A percentile compares a stretch with the other conserved stretches of the same genome.
Evolutionary conservation across 2,888 invertebrate genomes (phyloP).

Genomic region (Cantharis flavilabris): DNA sequence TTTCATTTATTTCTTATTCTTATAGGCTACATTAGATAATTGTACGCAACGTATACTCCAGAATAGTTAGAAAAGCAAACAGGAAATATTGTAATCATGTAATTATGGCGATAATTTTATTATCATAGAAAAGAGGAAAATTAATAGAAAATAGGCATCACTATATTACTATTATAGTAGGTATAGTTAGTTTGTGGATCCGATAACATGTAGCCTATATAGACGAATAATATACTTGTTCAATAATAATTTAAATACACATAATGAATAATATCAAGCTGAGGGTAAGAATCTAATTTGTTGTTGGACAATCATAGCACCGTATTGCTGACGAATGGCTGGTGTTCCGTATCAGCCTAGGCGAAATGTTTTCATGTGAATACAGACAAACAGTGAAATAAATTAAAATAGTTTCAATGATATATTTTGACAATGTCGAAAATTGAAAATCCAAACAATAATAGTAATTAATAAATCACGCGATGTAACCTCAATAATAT

Average conservation of each 20-base stretch:
- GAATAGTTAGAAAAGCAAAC: background rate
- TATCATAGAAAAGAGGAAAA: background rate
- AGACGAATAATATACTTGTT: background rate
- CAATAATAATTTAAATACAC: background rate
- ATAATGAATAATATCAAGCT: conserved; percentile 4
- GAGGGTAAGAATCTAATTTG: conserved; percentile 22
- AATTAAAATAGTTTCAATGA: conserved; percentile 23
- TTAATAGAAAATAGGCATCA: background rate
- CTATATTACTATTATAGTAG: background rate
- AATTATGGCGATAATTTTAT: background rate
- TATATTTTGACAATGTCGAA: conserved; percentile 44
- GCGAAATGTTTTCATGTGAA: conserved; percentile 43
- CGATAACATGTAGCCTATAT: background rate
- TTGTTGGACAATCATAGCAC: conserved; percentile 46
- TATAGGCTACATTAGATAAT: background rate
- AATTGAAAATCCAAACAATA: conserved; percentile 45
- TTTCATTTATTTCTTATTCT: background rate
- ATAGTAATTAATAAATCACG: conserved; percentile 26
- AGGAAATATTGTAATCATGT: background rate
- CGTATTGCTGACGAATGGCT: conserved; percentile 49
- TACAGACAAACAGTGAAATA: conserved; percentile 34
- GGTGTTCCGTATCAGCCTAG: conserved; percentile 37
- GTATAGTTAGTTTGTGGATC: background rate
- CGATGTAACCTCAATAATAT: conserved; percentile 33
- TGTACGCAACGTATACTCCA: background rate